These are phyloP conservation scores for Spatulosminthurus flaviceps DNA, from an alignment of 2,888 invertebrate species.

Conservation along the genomic window DNA sequence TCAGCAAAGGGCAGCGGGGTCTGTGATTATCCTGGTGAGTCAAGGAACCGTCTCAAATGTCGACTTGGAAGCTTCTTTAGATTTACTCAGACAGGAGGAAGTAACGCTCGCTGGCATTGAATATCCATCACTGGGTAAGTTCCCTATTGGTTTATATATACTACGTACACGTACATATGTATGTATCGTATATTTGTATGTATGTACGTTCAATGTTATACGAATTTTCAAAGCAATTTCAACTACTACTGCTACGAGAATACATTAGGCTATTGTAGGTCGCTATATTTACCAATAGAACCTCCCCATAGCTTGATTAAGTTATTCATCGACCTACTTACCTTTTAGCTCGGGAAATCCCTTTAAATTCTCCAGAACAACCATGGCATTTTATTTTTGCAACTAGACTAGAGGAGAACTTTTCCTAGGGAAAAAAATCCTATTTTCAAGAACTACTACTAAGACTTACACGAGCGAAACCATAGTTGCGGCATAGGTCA, in stretches of 20 bases:
- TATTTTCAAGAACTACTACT: too few relatives aligned
- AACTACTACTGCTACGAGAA: too few relatives aligned
- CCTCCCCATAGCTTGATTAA: not conserved
- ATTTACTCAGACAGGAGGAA: slow-evolving; percentile 61
- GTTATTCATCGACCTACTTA: slow-evolving; percentile 9
- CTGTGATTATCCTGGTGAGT: slow-evolving; percentile 63
- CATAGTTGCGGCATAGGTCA: not conserved
- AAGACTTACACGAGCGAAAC: too few relatives aligned
- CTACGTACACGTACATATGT: not conserved
- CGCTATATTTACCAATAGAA: not conserved
- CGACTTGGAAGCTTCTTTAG: slow-evolving; percentile 63
- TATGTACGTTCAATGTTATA: not conserved
- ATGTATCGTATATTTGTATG: not conserved
- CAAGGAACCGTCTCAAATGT: slow-evolving; percentile 63
- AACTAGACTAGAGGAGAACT: too few relatives aligned
- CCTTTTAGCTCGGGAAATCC: not conserved
- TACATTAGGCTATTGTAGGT: not conserved
- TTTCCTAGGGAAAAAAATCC: too few relatives aligned
- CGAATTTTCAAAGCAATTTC: too few relatives aligned
- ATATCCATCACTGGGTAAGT: slow-evolving; percentile 63
- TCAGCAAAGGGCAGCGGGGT: slow-evolving; percentile 62
- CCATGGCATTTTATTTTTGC: too few relatives aligned
- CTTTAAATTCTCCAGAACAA: not conserved
- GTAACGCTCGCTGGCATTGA: slow-evolving; percentile 63
- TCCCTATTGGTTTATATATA: not conserved